Evolutionary conservation across 2,113 vertebrate genomes (phyloP), one percentile per base, ranked within the genome.

Genomic region (Apodemus sylvaticus): DNA sequence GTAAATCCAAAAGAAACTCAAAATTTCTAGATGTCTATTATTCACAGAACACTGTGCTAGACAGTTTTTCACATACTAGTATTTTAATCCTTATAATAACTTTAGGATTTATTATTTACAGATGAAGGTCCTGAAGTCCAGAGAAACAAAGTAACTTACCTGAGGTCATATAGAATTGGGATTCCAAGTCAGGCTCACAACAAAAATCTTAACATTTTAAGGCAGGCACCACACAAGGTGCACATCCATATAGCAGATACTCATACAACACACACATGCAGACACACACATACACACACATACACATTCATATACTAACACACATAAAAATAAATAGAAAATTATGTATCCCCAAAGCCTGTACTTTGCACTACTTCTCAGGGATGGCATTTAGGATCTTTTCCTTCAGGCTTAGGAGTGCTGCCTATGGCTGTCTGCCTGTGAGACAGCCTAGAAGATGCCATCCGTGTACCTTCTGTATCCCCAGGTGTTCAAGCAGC

Each of bases 401-500:
- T 94, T 55, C 74, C 66, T 73, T 85, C 22, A 89, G 2, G 36
- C 45, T 87, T 73, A 71, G 31, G 60, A 95, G 77, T 94, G 60
- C 17, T 48, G 45, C 45, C 45, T 34, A 0, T 86, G 70, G 71
- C 45, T 78, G 26, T 93, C 73, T 96, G 89, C 58, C 60, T 87
- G 36, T 87, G n/a, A 93, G 92, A 90, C 26, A 68, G 42, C 74
- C 48, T 53, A 92, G 73, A 86, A 68, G 29, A 83, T 53, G 45
- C 89, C 53, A 86, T 89, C 86, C 86, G 19, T 88, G 12, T 91
- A 55, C 55, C n/a, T 94, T 70, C 86, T 39, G 90, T 51, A 92
- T 19, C 0, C 82, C 79, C 98, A 99, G 99, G 99, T 99, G 58
- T 99, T 99, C 91, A 99, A 99, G 95, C 99, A 99, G 98, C 99